phyloP scores from a whole-genome alignment of 2,888 invertebrate genomes.

The Helicoverpa assulta region DNA sequence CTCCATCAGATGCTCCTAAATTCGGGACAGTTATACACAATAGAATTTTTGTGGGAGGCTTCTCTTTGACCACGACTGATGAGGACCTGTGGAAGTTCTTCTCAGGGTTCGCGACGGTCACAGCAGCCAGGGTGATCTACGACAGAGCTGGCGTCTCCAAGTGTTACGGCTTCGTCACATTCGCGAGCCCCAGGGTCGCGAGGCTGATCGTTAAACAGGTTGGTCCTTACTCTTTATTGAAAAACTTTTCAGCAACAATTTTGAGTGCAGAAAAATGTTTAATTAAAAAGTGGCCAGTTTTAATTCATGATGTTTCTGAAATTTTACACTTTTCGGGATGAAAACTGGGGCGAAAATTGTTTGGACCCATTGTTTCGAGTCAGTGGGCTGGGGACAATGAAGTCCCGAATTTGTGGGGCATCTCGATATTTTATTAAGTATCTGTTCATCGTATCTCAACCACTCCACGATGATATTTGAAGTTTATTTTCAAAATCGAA shows the following conservation, averaged over 20 bases:
- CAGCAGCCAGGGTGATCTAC: conserved; percentile 98
- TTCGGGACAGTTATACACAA: conserved; percentile 97
- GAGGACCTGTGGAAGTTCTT: conserved; percentile 97
- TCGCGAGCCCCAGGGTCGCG: conserved; percentile 87
- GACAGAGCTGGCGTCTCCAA: conserved; percentile 98
- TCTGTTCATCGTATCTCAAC: conserved; percentile 6
- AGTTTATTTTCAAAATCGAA: conserved; percentile 9
- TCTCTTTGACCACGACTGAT: conserved; percentile 97
- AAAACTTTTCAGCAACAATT: conserved; percentile 55
- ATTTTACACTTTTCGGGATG: conserved; percentile 7
- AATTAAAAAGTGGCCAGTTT: conserved; percentile 44
- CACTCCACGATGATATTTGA: conserved; percentile 23
- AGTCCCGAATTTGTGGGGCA: conserved; percentile 28
- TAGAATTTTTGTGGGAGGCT: conserved; percentile 98
- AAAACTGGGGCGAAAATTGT: conserved; percentile 35
- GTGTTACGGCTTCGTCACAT: conserved; percentile 96
- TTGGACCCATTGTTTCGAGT: conserved; percentile 42
- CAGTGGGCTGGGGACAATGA: conserved; percentile 28
- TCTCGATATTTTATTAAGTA: conserved; percentile 48
- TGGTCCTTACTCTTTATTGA: conserved; percentile 58
- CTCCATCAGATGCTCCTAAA: conserved; percentile 89
- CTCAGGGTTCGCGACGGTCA: conserved; percentile 96
- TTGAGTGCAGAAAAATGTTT: conserved; percentile 37
- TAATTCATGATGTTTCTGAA: conserved; percentile 32
- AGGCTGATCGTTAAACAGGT: conserved; percentile 89